A percentile compares a stretch with the other conserved stretches of the same genome.
phyloP scores from a whole-genome alignment of 2,113 vertebrate species.

The Lophotis ruficrista region DNA sequence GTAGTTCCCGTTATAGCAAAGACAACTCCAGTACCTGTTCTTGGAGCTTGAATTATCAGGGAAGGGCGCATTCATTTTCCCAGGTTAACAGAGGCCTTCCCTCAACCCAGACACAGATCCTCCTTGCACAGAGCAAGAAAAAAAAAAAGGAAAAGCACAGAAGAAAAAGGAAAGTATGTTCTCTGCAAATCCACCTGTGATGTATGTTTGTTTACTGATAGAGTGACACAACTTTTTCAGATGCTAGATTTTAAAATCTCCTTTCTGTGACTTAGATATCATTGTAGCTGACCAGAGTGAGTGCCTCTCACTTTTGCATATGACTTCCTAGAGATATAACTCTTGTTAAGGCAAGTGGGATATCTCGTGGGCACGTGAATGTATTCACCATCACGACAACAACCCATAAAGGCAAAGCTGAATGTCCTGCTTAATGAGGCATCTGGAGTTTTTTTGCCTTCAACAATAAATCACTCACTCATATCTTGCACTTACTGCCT shows the following conservation, averaged over 20 bases:
- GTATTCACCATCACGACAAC: not conserved
- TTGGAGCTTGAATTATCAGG: not conserved
- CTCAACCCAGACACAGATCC: not conserved
- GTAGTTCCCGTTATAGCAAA: not conserved
- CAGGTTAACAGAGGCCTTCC: not conserved
- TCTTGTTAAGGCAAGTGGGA: not conserved
- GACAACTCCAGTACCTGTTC: not conserved
- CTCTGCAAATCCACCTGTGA: not conserved
- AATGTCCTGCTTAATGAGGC: not conserved
- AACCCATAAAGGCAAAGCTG: not conserved
- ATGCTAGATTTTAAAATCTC: not conserved
- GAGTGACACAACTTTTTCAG: not conserved
- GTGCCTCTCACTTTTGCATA: not conserved
- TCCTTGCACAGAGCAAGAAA: not conserved
- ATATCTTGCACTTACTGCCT: not conserved
- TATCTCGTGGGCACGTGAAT: not conserved
- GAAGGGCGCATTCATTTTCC: not conserved
- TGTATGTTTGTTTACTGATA: not conserved
- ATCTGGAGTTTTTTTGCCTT: not conserved
- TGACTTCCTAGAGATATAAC: not conserved
- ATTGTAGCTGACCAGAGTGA: not conserved
- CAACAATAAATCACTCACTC: not conserved
- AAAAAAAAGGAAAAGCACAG: not conserved
- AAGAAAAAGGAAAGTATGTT: not conserved
- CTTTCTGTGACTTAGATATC: not conserved